Evolutionary conservation across 2,888 invertebrate genomes (phyloP).

Genomic region (Agrilus mali): DNA sequence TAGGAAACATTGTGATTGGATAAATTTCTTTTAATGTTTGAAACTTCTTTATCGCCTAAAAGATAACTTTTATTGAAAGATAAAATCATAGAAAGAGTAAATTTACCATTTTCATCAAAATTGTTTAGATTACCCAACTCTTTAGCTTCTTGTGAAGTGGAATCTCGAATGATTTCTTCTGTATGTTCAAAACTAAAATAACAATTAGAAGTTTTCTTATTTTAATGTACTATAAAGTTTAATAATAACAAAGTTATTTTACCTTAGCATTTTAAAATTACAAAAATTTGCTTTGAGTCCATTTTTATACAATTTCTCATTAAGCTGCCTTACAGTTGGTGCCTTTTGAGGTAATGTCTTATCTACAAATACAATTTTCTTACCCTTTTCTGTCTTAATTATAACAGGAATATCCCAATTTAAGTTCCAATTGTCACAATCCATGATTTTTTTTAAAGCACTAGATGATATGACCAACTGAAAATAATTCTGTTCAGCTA

Average conservation of each 20-base stretch:
- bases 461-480: constrained; percentile 26
- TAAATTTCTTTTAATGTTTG: not conserved
- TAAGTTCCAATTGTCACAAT: constrained; percentile 20
- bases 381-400: constrained; percentile 18
- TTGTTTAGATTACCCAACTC: not conserved
- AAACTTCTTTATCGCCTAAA: not conserved
- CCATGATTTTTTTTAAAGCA: constrained; percentile 23
- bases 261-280: constrained; percentile 21
- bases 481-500: constrained; percentile 18
- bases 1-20: constrained; percentile 25
- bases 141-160: not conserved
- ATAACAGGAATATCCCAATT: constrained; percentile 26
- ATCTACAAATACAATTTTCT: constrained; percentile 25
- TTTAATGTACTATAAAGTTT: not conserved
- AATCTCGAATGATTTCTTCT: not conserved
- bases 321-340: constrained; percentile 18
- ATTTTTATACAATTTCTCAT: constrained; percentile 18
- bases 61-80: not conserved
- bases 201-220: not conserved
- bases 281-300: constrained; percentile 24
- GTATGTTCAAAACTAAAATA: not conserved
- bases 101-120: not conserved
- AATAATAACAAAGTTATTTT: constrained; percentile 4
- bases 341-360: constrained; percentile 21
- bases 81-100: not conserved